phyloP scores from a whole-genome alignment of 2,888 invertebrate genomes.

The Tachystola acroxantha region DNA sequence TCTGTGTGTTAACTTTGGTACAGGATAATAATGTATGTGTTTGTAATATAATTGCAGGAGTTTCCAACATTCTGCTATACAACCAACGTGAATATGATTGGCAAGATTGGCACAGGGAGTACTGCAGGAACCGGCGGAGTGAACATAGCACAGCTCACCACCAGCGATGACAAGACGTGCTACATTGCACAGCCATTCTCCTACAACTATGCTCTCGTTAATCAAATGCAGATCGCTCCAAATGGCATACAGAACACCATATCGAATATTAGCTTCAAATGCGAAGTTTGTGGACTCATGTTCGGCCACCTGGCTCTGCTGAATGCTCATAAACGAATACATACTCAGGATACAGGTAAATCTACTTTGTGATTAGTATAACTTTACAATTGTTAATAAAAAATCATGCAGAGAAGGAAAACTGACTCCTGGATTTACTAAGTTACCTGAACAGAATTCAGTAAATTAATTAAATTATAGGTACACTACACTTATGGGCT shows the following conservation, averaged over 20 bases:
- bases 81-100: conserved; percentile 83
- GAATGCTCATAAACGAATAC: conserved; percentile 92
- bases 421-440: no score
- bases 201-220: conserved; percentile 90
- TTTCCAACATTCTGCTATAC: conserved; percentile 86
- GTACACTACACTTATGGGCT: no score
- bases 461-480: no score
- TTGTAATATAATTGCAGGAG: conserved; percentile 70
- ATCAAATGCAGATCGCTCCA: conserved; percentile 90
- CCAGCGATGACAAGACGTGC: conserved; percentile 82
- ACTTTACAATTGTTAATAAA: no score
- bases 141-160: conserved; percentile 83
- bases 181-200: conserved; percentile 87
- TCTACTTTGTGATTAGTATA: background rate
- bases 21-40: no score
- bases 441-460: no score
- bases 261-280: conserved; percentile 91
- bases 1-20: no score
- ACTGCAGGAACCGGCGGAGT: conserved; percentile 73
- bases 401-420: no score
- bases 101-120: conserved; percentile 74
- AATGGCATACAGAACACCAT: conserved; percentile 84
- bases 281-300: conserved; percentile 91
- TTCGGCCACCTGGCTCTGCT: conserved; percentile 89
- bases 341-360: conserved; percentile 80